Base-by-base conservation (phyloP, 1,140 invertebrate genomes). In the Coelopa frigida region DNA sequence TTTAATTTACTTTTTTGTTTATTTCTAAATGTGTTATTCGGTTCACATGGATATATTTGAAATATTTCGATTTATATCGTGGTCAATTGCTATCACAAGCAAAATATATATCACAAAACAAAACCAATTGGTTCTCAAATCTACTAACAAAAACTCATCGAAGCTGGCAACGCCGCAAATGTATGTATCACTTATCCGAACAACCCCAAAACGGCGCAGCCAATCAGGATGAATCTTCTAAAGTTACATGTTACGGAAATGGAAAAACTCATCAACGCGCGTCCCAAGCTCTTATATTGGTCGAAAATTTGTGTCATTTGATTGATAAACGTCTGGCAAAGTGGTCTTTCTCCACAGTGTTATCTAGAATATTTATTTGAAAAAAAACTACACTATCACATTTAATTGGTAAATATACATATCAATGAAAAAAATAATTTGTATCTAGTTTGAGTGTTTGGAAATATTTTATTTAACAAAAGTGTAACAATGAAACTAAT, bases 181-280 rank as follows among this genome's bases (percentile, higher is more conserved):
- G n/a, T n/a, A n/a, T n/a, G n/a, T n/a, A n/a, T n/a, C n/a, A n/a
- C n/a, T n/a, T n/a, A n/a, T n/a, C n/a, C n/a, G n/a, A n/a, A n/a
- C n/a, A n/a, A n/a, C n/a, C n/a, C n/a, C n/a, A n/a, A n/a, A n/a
- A 29, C 27, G n/a, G 8, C 27, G 27, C 21, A 35, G 27, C 47
- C 47, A 49, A 49, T 49, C 47, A 49, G 24, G 32, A 44, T 22
- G 0, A 10, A 44, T 35, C 42, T 49, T 44, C 42, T 49, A 49
- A 39, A 44, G 40, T 49, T 44, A 39, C 17, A 27, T n/a, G 14
- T 44, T 33, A 44, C 42, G 42, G 42, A 44, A 44, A 44, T 22
- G 12, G 17, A 23, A 33, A 22, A 0, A 22, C 14, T 33, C 12
- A 20, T 14, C 26, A 27, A 46, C 26, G 39, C 20, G 15, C 45